phyloP scores from a whole-genome alignment of 2,113 vertebrate genomes.

The Dunckerocampus dactyliophorus region DNA sequence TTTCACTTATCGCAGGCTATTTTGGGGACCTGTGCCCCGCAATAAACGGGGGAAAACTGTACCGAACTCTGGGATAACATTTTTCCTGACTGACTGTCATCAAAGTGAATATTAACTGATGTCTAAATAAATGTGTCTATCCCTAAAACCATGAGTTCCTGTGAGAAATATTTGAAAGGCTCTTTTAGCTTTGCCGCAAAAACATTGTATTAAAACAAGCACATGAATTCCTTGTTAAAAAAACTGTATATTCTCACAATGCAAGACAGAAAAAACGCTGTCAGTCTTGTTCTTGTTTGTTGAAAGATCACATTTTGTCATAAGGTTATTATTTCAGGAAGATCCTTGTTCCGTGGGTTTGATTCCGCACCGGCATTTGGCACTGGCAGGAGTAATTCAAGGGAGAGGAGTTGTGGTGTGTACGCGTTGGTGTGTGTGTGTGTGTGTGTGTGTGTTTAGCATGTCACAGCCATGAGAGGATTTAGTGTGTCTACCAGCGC shows the following conservation, averaged over 20 bases:
- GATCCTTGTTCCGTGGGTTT: conserved; percentile 1
- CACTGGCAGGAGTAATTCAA: background rate
- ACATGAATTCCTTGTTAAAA: conserved; percentile 4
- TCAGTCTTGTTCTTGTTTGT: conserved; percentile 4
- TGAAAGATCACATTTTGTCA: conserved; percentile 3
- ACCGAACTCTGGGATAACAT: too few relatives aligned
- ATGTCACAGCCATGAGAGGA: conserved; percentile 22
- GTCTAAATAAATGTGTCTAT: background rate
- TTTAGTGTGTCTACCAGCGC: conserved; percentile 36
- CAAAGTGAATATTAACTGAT: background rate
- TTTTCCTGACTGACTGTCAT: background rate
- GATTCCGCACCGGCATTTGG: background rate
- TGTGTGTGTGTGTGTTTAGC: conserved; percentile 18
- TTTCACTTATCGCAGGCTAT: too few relatives aligned
- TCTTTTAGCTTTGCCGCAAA: background rate
- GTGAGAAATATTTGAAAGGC: background rate
- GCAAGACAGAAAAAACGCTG: background rate
- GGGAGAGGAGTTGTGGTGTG: background rate
- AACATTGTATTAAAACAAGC: conserved; percentile 5
- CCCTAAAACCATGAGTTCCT: background rate
- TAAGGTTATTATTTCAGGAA: background rate
- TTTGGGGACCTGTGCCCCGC: too few relatives aligned
- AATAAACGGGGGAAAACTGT: too few relatives aligned
- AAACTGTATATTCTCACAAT: background rate
- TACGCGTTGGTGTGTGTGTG: background rate